A percentile compares a stretch with the other conserved stretches of the same genome.
These are phyloP conservation scores for Ammospiza maritima DNA, from an alignment of 2,797 vertebrate species.

Conservation along the genomic window DNA sequence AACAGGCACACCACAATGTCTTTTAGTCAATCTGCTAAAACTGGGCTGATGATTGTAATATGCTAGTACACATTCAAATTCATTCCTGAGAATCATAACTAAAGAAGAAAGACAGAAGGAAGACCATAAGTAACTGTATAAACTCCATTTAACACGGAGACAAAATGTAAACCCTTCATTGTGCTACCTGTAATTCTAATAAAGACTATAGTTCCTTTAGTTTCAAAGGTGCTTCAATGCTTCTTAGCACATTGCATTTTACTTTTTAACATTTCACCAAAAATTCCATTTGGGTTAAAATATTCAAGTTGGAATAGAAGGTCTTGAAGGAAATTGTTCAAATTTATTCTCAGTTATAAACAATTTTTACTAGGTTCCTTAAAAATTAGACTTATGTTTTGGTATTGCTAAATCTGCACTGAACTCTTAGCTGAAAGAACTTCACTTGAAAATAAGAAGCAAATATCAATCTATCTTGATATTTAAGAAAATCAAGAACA, in stretches of 20 bases:
- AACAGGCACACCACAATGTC: neutral
- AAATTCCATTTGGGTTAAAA: neutral
- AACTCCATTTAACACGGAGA: neutral
- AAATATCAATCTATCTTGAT: neutral
- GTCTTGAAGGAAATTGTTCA: neutral
- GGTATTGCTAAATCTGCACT: neutral
- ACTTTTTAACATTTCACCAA: neutral
- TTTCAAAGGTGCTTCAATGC: neutral
- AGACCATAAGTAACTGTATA: neutral
- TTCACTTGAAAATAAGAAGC: neutral
- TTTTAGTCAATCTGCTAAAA: neutral
- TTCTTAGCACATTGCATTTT: neutral
- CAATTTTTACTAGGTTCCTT: neutral
- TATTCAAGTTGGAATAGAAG: neutral
- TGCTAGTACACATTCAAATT: neutral
- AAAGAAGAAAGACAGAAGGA: neutral
- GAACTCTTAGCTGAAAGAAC: neutral
- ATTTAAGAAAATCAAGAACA: neutral
- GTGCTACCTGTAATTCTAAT: neutral
- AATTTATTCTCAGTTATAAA: neutral
- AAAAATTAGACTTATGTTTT: neutral
- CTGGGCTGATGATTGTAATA: neutral
- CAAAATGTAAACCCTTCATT: neutral
- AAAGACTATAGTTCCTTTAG: neutral
- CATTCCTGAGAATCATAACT: neutral